Base-by-base conservation (phyloP, 1,140 invertebrate genomes). In the Chlorops oryzae region DNA sequence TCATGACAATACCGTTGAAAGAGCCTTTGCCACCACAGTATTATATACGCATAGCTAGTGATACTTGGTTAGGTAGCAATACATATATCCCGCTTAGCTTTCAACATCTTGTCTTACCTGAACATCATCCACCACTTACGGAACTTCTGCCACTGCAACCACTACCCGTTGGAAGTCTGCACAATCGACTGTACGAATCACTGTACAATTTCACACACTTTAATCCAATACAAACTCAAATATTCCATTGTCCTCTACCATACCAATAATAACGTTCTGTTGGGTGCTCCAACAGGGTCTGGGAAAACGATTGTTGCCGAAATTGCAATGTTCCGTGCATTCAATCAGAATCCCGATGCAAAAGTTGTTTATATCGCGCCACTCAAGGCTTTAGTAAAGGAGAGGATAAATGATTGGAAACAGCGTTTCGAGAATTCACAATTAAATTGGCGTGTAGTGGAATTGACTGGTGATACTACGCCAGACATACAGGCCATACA, bases 291-390 rank as follows among this genome's bases (percentile, higher is more conserved):
- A 0, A 99, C 97, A 4, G 96, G 96, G 5, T 98, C 95, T 0
- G 97, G 97, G 39, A 99, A 99, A 79, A 99, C 97, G 0, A 92
- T 98, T 46, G 92, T 90, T 9, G 96, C 97, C 0, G 97, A 99
- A 76, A 83, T 99, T 45, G 95, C 95, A 10, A 97, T 99, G 75
- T 96, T 98, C 62, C 77, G 94, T 55, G 83, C 96, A 0, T 95
- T 99, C 59, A 86, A 86, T 58, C 76, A 85, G 44, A 81, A 87
- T 65, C 92, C 93, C 2, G 79, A 81, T 5, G 78, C 81, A 56
- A 98, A 98, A 79, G 82, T 96, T 43, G 94, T 99, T 1, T 99
- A 99, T 65, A 98, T 99, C 63, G 97, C 97, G 1, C 97, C 97
- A 1, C 71, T 99, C 42, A 99, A 99, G 78, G 96, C 97, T 34